Evolutionary conservation across 2,888 invertebrate genomes (phyloP).

Genomic region (Dolichomitus sp.): DNA sequence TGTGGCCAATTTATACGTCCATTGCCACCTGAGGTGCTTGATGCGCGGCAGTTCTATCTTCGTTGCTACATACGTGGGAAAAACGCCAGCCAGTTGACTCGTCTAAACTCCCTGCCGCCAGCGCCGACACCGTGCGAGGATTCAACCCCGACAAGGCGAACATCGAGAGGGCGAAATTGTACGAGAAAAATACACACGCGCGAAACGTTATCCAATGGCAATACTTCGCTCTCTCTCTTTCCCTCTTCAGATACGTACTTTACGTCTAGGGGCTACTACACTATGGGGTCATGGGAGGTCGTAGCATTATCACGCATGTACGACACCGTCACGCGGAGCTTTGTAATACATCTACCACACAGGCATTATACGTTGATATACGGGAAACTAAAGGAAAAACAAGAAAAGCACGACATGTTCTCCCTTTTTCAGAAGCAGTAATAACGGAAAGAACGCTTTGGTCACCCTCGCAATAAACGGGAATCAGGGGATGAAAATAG

Average conservation of each 20-base stretch:
- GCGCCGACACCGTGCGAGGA: background rate
- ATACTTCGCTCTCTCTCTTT: background rate
- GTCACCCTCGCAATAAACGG: constrained; percentile 48
- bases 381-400: constrained; percentile 38
- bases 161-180: constrained; percentile 31
- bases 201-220: constrained; percentile 4
- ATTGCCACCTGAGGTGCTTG: constrained; percentile 40
- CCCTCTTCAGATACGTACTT: constrained; percentile 43
- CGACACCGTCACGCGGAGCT: constrained; percentile 54
- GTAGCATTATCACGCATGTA: constrained; percentile 64
- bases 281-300: constrained; percentile 56
- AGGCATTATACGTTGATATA: constrained; percentile 5
- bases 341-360: constrained; percentile 24
- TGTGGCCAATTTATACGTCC: constrained; percentile 62
- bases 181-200: constrained; percentile 11
- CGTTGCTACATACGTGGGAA: constrained; percentile 55
- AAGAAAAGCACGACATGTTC: constrained; percentile 45
- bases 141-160: background rate
- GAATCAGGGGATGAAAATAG: constrained; percentile 41
- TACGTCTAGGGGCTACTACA: constrained; percentile 19
- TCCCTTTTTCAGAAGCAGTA: constrained; percentile 26
- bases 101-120: constrained; percentile 22
- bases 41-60: constrained; percentile 2
- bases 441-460: constrained; percentile 45
- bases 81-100: constrained; percentile 52